Conservation (phyloP, 1,140 invertebrate species). For the Rhagoletis zephyria region DNA sequence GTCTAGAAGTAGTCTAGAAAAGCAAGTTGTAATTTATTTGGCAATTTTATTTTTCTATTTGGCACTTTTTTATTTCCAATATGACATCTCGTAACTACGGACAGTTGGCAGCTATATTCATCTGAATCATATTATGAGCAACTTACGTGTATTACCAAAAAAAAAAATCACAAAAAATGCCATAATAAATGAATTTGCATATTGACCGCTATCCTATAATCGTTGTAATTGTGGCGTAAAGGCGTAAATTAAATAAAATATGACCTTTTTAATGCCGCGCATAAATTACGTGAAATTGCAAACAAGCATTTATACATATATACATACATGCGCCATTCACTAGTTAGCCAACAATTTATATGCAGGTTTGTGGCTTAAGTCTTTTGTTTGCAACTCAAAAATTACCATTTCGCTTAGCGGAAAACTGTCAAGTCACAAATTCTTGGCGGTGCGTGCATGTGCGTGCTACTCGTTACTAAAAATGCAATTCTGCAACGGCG, state of each 20-base stretch:
- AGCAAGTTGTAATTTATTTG: too few relatives aligned
- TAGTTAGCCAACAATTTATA: constrained; percentile 41
- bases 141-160: too few relatives aligned
- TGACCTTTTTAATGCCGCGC: constrained; percentile 21
- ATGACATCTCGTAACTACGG: too few relatives aligned
- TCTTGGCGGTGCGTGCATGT: constrained; percentile 24
- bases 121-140: too few relatives aligned
- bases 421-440: constrained; percentile 54
- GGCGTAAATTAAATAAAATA: constrained; percentile 35
- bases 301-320: constrained; percentile 58
- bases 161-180: too few relatives aligned
- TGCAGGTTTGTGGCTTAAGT: constrained; percentile 63
- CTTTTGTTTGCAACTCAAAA: constrained; percentile 52
- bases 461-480: constrained; percentile 7
- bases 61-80: too few relatives aligned
- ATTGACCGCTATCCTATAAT: neutral
- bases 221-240: constrained; percentile 24
- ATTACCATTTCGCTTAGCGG: constrained; percentile 26
- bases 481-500: neutral
- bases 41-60: too few relatives aligned
- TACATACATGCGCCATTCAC: neutral
- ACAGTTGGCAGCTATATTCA: too few relatives aligned
- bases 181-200: too few relatives aligned
- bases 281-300: constrained; percentile 23
- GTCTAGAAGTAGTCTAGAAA: too few relatives aligned